Conservation (phyloP, 2,888 invertebrate genomes). For the Microctonus aethiopoides region DNA sequence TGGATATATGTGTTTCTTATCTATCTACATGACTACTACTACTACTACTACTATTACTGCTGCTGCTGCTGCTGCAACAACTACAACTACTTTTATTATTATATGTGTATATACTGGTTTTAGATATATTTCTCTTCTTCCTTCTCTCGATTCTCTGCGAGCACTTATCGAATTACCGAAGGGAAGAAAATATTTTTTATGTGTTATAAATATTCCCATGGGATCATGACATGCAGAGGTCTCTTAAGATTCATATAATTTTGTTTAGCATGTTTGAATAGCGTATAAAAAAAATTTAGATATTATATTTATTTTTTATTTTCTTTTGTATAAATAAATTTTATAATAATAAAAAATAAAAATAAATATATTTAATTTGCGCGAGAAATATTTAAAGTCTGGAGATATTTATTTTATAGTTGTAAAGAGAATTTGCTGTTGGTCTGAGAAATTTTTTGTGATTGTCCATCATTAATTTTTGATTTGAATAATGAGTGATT, state of each 20-base stretch:
- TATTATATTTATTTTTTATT: not conserved
- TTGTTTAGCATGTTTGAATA: not conserved
- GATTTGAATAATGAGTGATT: not conserved
- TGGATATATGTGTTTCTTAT: not conserved
- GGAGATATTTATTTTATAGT: too few species aligned
- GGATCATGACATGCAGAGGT: constrained; percentile 7
- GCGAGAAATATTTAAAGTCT: too few species aligned
- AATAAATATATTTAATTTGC: too few species aligned
- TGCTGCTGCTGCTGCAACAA: too few species aligned
- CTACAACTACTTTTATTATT: too few species aligned
- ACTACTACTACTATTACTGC: too few species aligned
- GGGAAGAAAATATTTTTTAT: too few species aligned
- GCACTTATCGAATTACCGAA: too few species aligned
- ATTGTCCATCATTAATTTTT: not conserved
- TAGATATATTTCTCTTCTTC: not conserved
- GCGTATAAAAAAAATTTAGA: not conserved
- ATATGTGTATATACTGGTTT: not conserved
- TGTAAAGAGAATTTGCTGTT: too few species aligned
- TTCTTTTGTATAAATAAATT: not conserved
- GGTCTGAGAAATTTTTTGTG: not conserved
- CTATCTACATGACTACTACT: not conserved
- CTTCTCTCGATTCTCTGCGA: constrained; percentile 9
- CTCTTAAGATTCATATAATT: constrained; percentile 34
- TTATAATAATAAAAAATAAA: too few species aligned
- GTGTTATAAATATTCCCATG: constrained; percentile 18